Evolutionary conservation across 2,888 invertebrate genomes (phyloP), one percentile per base, ranked within the genome.

Genomic region (Gonocerus acuteangulatus): DNA sequence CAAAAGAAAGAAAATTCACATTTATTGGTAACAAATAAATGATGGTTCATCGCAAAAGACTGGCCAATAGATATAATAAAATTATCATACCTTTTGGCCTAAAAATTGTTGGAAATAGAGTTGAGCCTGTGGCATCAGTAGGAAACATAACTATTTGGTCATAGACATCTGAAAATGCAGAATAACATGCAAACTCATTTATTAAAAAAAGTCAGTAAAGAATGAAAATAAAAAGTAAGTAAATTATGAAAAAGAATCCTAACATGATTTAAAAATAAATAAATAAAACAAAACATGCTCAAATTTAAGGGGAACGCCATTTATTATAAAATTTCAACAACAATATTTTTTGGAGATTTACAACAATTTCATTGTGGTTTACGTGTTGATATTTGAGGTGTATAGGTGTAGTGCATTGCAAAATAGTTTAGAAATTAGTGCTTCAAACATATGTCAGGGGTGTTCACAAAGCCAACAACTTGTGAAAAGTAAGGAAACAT

Each of bases 81-180:
- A 54, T 13, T 32, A 18, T 57, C 45, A 44, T 83, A 87, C 87
- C 87, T 84, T 82, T 81, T 68, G 84, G 80, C 74, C 81, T 80
- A 72, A 82, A 78, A 73, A 85, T 80, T 70, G 82, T 80, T 72
- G 87, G 87, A 74, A 83, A 80, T 75, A 82, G 81, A 71, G 81
- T 82, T 68, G 80, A 80, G 73, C 86, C 86, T 72, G 82, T 79
- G 70, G 84, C 82, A 79, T 87, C 85, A 73, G 85, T 86, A 72
- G 87, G 86, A 77, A 85, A 83, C 75, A 82, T 80, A 76, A 84
- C 80, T 75, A 82, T 80, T 78, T 81, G 82, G 80, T 82, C 84
- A 79, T 84, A 79, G 74, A 84, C 80, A 79, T 85, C 85, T 85
- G 83, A 73, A 84, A 84, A 74, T 72, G 75, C 74, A 74, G 71